phyloP scores from a whole-genome alignment of 2,888 invertebrate species.

The Trichacis sp. region DNA sequence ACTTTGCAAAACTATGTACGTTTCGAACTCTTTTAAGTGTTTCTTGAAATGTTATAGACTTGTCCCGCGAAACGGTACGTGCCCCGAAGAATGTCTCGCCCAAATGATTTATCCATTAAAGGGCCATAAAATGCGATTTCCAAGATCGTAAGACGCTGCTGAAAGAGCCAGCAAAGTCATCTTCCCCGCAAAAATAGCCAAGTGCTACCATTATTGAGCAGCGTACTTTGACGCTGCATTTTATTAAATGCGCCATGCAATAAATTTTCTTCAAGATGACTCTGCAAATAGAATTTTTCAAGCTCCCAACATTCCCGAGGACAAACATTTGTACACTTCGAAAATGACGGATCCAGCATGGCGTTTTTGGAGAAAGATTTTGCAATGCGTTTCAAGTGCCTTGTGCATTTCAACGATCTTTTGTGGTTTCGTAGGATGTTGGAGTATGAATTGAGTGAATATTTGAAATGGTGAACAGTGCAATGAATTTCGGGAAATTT shows the following conservation, averaged over 20 bases:
- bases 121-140: not conserved
- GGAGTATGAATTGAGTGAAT: too few species aligned
- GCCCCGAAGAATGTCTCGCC: not conserved
- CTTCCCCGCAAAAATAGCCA: not conserved
- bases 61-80: not conserved
- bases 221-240: not conserved
- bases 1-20: not conserved
- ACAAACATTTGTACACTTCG: not conserved
- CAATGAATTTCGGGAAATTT: too few species aligned
- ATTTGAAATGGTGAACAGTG: too few species aligned
- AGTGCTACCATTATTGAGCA: not conserved
- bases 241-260: not conserved
- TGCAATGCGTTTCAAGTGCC: too few species aligned
- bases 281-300: not conserved
- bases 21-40: not conserved
- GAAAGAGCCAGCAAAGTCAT: not conserved
- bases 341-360: too few species aligned
- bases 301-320: not conserved
- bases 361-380: too few species aligned
- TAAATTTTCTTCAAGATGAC: too few species aligned
- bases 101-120: conserved; percentile 5
- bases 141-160: not conserved
- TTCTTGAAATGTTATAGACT: conserved; percentile 1
- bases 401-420: too few species aligned
- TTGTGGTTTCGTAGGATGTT: too few species aligned